These are phyloP conservation scores for Drosophila borborema DNA, from an alignment of 2,888 invertebrate genomes.

Conservation along the genomic window DNA sequence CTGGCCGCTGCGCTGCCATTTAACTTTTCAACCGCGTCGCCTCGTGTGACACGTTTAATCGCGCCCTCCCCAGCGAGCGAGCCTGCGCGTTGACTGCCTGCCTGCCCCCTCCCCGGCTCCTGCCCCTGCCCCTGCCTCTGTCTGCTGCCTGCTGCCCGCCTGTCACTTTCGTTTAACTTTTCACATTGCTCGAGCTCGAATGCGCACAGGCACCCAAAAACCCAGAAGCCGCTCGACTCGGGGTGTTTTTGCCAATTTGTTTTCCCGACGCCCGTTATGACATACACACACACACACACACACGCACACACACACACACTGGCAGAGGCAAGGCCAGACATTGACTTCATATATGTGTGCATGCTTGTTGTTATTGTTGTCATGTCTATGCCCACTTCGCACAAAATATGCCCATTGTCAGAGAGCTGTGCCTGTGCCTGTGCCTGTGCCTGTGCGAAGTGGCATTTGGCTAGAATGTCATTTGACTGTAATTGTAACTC, in stretches of 20 bases:
- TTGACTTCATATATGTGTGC: constrained; percentile 54
- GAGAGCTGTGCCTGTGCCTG: constrained; percentile 30
- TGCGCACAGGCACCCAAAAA: constrained; percentile 34
- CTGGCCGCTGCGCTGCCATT: constrained; percentile 64
- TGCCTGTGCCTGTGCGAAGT: constrained; percentile 45
- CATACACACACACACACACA: constrained; percentile 45
- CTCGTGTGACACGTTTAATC: constrained; percentile 77
- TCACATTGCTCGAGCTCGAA: constrained; percentile 49
- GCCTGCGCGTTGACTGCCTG: constrained; percentile 55
- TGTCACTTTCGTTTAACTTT: constrained; percentile 81
- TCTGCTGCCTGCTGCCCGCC: constrained; percentile 41
- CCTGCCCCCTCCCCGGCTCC: neutral
- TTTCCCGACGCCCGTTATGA: constrained; percentile 75
- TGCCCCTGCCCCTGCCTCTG: neutral
- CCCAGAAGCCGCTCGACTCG: constrained; percentile 47
- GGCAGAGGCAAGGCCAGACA: constrained; percentile 48
- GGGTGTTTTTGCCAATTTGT: constrained; percentile 79
- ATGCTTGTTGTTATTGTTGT: constrained; percentile 65
- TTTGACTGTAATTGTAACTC: constrained; percentile 72
- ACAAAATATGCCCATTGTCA: constrained; percentile 71
- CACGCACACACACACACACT: constrained; percentile 33
- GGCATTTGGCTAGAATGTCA: constrained; percentile 74
- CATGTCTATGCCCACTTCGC: constrained; percentile 76
- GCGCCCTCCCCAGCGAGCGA: constrained; percentile 57
- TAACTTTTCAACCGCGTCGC: constrained; percentile 77